Evolutionary conservation across 2,797 vertebrate species (phyloP), one percentile per base, ranked within the genome.

Genomic region (Tokudaia muenninki): DNA sequence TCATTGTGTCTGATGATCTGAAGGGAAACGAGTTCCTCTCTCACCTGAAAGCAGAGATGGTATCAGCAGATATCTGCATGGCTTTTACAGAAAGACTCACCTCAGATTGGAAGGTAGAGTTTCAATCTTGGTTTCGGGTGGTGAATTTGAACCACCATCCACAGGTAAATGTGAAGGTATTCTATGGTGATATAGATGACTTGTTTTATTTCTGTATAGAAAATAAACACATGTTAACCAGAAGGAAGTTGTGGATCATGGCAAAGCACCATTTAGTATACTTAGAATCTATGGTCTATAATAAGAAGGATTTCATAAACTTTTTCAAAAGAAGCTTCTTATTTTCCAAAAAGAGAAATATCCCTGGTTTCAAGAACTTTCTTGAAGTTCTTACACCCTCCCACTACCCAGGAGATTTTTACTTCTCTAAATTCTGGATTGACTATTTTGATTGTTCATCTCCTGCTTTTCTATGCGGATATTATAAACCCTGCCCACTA

Each of bases 1-100:
- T 93, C 37, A 29, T 61, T 50, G 12, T 63, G 19, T 61, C 86
- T 72, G 86, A 93, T 70, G 74, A 93, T 24, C 21, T 87, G 57
- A 87, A 93, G 55, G 92, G 83, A 6, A 61, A 70, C 31, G 74
- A 72, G 4, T 87, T 88, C 34, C 78, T 94, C 9, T 22, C 13
- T 12, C 12, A 50, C 14, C 34, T 93, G 21, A 72, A 75, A 44
- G 55, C 41, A 82, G 86, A 89, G 86, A 63, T 94, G 87, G 6
- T 26, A 5, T 63, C 26, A 24, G 55, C 72, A n/a, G 31, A n/a
- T 14, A 93, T 88, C 22, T 93, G 92, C 31, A 77, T 88, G 75
- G 77, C 75, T 17, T 67, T 88, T n/a, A 61, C 52, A 50, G 8
- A 81, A 65, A 72, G 3, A 3, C 6, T 94, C 12, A 74, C 29